Conservation (phyloP, 2,888 invertebrate genomes). For the Lasius fuliginosus region DNA sequence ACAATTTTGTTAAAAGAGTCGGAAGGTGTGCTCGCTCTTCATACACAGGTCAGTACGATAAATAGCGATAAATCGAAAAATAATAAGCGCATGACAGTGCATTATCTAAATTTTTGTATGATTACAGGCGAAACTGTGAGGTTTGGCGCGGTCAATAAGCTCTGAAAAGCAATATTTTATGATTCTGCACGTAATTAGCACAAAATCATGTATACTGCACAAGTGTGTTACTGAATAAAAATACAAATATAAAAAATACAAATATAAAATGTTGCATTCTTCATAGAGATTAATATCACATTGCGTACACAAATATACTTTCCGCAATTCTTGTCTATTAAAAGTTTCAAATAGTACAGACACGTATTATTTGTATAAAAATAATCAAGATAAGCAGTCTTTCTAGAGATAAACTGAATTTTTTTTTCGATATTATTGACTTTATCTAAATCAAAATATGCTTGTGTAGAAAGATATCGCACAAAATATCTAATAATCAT, state of each 20-base stretch:
- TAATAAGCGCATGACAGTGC: not conserved
- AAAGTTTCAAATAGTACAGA: not conserved
- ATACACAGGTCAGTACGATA: conserved; percentile 81
- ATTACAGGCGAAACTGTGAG: conserved; percentile 15
- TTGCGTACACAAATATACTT: not conserved
- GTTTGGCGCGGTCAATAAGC: not conserved
- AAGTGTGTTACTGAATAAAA: not conserved
- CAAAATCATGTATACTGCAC: not conserved
- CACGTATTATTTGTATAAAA: not conserved
- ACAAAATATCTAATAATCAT: not conserved
- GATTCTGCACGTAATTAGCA: not conserved
- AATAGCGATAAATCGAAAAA: conserved; percentile 19
- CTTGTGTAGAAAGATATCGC: not conserved
- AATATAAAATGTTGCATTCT: not conserved
- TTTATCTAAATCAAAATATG: conserved; percentile 15
- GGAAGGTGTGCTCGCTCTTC: conserved; percentile 92
- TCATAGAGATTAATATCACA: not conserved
- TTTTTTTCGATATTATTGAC: not conserved
- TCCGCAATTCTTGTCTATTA: not conserved
- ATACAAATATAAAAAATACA: not conserved
- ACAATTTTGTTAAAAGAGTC: conserved; percentile 87
- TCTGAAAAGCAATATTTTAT: not conserved
- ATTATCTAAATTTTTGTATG: conserved; percentile 14
- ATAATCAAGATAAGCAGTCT: not conserved
- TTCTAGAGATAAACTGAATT: not conserved